Evolutionary conservation across 2,113 vertebrate species (phyloP).

Genomic region (Sterrhoptilus dennistouni): DNA sequence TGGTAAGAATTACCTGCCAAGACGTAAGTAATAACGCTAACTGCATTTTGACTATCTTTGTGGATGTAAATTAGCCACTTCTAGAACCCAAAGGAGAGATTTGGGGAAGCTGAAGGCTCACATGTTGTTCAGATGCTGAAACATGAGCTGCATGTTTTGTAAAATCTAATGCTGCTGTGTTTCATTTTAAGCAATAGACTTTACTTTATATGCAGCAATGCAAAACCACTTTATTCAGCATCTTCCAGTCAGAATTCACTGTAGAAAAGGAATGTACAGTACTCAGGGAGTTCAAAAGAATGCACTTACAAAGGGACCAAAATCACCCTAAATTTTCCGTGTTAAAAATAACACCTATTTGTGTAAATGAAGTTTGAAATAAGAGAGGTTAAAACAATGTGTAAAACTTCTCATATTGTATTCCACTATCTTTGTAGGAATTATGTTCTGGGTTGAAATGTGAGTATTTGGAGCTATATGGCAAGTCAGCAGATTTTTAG

Average conservation of each 20-base stretch:
- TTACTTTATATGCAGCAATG: background rate
- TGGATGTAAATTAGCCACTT: background rate
- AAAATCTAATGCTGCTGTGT: background rate
- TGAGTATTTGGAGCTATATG: background rate
- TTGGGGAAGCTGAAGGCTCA: background rate
- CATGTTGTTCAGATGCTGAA: background rate
- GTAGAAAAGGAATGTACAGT: conserved; percentile 48
- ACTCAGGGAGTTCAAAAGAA: conserved; percentile 59
- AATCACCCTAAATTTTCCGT: background rate
- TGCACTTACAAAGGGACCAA: conserved; percentile 58
- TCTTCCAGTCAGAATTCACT: conserved; percentile 44
- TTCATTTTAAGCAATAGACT: background rate
- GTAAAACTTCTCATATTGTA: background rate
- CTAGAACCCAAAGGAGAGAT: background rate
- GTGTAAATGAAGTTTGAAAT: background rate
- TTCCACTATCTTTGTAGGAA: background rate
- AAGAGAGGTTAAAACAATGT: background rate
- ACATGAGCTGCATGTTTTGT: background rate
- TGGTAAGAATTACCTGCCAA: background rate
- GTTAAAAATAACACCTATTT: conserved; percentile 1
- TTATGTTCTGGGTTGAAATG: background rate
- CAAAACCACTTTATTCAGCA: background rate
- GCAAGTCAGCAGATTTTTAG: background rate
- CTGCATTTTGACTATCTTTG: background rate
- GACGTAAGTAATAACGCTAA: background rate